phyloP scores from a whole-genome alignment of 2,797 vertebrate genomes.

The Chrysolophus pictus region DNA sequence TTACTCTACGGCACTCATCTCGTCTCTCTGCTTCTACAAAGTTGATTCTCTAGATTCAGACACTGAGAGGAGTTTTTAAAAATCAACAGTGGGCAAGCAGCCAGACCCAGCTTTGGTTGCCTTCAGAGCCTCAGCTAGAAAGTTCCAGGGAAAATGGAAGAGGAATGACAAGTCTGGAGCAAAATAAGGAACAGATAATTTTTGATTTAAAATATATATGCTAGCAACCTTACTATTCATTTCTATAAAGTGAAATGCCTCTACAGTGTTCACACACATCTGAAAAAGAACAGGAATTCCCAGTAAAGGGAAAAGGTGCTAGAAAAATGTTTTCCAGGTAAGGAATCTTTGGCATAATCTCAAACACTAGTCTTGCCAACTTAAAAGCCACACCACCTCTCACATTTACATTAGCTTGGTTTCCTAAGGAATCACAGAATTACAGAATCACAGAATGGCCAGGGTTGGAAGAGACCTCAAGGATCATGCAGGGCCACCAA shows the following conservation, averaged over 20 bases:
- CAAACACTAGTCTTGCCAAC: conserved; percentile 16
- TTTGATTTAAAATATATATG: neutral
- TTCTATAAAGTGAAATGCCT: neutral
- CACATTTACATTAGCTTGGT: conserved; percentile 34
- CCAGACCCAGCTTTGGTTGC: neutral
- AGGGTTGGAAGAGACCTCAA: too few species aligned
- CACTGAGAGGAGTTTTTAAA: neutral
- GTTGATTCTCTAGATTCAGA: rapidly evolving
- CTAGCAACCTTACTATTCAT: neutral
- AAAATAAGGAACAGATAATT: neutral
- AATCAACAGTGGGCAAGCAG: neutral
- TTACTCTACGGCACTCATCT: neutral
- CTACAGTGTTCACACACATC: neutral
- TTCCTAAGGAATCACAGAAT: conserved; percentile 42
- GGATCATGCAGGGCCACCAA: too few species aligned
- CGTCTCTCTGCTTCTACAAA: neutral
- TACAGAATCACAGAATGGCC: too few species aligned
- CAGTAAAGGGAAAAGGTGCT: neutral
- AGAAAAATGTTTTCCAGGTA: conserved; percentile 36
- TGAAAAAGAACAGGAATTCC: conserved; percentile 4
- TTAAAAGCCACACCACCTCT: conserved; percentile 16
- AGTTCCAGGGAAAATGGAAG: neutral
- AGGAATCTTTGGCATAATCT: neutral
- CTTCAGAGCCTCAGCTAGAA: neutral
- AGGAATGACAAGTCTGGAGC: neutral